Conservation (phyloP, 2,797 vertebrate genomes). For the Argya squamiceps region DNA sequence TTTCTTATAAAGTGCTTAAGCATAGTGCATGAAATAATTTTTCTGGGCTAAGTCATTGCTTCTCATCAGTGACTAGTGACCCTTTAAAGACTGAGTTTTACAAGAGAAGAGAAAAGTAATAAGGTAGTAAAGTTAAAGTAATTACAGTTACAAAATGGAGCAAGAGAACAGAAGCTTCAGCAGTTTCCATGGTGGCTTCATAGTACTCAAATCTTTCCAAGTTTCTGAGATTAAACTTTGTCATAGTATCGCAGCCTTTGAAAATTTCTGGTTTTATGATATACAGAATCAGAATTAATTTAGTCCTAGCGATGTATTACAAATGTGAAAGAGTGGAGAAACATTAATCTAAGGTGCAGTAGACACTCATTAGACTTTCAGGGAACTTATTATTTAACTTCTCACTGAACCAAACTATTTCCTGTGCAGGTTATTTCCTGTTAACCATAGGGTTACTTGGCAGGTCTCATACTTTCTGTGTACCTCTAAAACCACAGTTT, state of each 20-base stretch:
- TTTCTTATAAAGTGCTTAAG: not conserved
- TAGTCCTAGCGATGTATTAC: not conserved
- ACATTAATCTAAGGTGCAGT: not conserved
- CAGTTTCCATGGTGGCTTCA: not conserved
- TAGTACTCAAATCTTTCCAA: not conserved
- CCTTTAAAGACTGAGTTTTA: not conserved
- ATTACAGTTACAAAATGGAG: not conserved
- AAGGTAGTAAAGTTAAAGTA: not conserved
- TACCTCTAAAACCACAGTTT: slow-evolving; percentile 36
- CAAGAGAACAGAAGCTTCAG: not conserved
- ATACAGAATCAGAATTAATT: not conserved
- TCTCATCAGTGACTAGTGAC: not conserved
- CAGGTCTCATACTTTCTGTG: slow-evolving; percentile 6
- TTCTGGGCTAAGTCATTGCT: not conserved
- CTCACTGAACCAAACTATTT: not conserved
- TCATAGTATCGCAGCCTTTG: not conserved
- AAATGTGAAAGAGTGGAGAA: not conserved
- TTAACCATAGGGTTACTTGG: not conserved
- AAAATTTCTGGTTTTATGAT: not conserved
- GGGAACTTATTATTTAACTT: not conserved
- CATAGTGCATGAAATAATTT: not conserved
- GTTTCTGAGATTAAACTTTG: not conserved
- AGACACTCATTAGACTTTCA: not conserved
- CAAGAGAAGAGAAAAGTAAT: not conserved
- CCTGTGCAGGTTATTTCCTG: slow-evolving; percentile 30